Percentiles rank a stretch among this genome's conserved stretches.
Conservation (phyloP, 1,140 invertebrate genomes). For the Drosophila pallidifrons region DNA sequence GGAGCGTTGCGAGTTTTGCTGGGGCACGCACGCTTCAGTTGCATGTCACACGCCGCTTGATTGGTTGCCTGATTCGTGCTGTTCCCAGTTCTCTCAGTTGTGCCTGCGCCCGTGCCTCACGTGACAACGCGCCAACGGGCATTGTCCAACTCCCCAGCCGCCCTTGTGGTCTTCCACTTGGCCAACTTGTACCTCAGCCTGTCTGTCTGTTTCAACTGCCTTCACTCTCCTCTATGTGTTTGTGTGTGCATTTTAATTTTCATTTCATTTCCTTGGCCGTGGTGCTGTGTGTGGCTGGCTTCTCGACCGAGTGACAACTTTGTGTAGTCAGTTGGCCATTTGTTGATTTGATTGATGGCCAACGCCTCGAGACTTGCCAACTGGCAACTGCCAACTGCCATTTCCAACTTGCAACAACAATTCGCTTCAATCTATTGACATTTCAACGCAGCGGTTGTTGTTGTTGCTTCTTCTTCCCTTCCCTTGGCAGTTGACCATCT, state of each 20-base stretch:
- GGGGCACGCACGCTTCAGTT: constrained; percentile 75
- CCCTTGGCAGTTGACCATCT: background rate
- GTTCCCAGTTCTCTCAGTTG: background rate
- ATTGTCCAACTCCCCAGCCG: constrained; percentile 49
- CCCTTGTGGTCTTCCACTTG: constrained; percentile 35
- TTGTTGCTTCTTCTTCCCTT: background rate
- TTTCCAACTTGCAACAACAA: constrained; percentile 11
- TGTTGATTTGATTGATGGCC: constrained; percentile 79
- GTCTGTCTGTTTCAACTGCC: constrained; percentile 21
- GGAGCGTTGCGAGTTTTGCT: constrained; percentile 24
- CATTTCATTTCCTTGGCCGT: constrained; percentile 69
- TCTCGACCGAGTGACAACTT: constrained; percentile 31
- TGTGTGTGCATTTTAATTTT: constrained; percentile 71
- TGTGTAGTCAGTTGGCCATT: constrained; percentile 64
- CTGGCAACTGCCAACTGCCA: constrained; percentile 9
- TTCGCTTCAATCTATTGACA: constrained; percentile 1
- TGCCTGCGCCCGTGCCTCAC: constrained; percentile 37
- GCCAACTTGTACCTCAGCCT: constrained; percentile 13
- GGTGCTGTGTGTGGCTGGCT: constrained; percentile 9
- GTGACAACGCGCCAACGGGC: constrained; percentile 60
- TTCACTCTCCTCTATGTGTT: constrained; percentile 5
- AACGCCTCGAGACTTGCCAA: constrained; percentile 44
- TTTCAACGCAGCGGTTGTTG: constrained; percentile 4
- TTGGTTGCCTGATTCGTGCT: constrained; percentile 81
- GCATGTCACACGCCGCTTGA: constrained; percentile 80